A percentile compares a stretch with the other conserved stretches of the same genome.
phyloP scores from a whole-genome alignment of 2,113 vertebrate genomes.

The Notothenia coriiceps region DNA sequence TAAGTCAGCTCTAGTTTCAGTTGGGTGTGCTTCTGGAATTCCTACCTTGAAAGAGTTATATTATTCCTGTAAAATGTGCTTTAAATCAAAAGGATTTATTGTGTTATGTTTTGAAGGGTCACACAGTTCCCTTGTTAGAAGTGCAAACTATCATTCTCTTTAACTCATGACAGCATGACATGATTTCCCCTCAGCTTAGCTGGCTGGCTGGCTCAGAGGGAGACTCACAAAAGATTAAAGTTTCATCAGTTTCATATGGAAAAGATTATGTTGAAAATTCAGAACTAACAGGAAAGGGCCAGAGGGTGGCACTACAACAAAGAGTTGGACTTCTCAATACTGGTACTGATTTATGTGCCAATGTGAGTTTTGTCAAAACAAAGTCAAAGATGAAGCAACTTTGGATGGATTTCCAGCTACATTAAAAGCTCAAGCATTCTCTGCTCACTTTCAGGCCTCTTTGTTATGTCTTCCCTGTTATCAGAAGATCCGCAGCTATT shows the following conservation, averaged over 20 bases:
- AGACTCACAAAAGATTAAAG: conserved; percentile 42
- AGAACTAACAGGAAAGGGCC: conserved; percentile 56
- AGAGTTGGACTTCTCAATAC: conserved; percentile 45
- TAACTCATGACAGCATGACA: conserved; percentile 46
- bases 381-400: conserved; percentile 46
- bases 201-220: conserved; percentile 31
- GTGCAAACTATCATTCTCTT: conserved; percentile 29
- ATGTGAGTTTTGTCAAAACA: conserved; percentile 58
- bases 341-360: conserved; percentile 50
- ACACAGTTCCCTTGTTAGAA: conserved; percentile 37
- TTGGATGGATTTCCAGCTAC: conserved; percentile 45
- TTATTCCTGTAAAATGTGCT: conserved; percentile 16
- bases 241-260: conserved; percentile 64
- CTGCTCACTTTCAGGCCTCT: conserved; percentile 6
- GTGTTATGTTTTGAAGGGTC: conserved; percentile 30
- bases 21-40: neutral
- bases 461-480: conserved; percentile 29
- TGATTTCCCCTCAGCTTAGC: conserved; percentile 55
- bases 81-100: conserved; percentile 30
- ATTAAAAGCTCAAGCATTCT: neutral
- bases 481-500: conserved; percentile 50
- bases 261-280: conserved; percentile 55
- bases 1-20: conserved; percentile 30
- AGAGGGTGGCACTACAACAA: conserved; percentile 78
- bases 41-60: conserved; percentile 30